Conservation (phyloP, 2,113 vertebrate species). For the Propithecus coquereli region DNA sequence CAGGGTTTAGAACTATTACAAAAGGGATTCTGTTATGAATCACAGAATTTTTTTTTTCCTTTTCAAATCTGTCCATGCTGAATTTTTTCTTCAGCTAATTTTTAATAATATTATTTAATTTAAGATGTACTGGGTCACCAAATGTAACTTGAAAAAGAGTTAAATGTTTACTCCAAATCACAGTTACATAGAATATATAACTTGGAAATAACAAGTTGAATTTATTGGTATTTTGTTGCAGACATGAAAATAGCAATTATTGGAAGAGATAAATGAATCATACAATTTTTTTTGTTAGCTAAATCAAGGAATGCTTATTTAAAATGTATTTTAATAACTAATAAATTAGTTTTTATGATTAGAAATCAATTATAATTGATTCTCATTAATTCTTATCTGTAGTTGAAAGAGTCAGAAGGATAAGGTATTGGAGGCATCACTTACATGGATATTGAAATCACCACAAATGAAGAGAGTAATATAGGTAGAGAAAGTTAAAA, state of each 20-base stretch:
- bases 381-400: not conserved
- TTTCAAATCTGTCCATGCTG: not conserved
- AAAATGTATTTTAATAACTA: not conserved
- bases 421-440: not conserved
- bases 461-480: not conserved
- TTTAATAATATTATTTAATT: not conserved
- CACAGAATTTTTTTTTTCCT: not conserved
- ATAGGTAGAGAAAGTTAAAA: not conserved
- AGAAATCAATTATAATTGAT: not conserved
- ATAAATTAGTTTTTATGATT: not conserved
- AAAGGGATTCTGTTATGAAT: not conserved
- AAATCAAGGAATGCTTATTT: constrained; percentile 63
- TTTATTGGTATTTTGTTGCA: constrained; percentile 77
- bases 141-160: constrained; percentile 1
- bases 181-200: constrained; percentile 8
- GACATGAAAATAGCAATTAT: constrained; percentile 75
- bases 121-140: not conserved
- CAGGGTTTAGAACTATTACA: not conserved
- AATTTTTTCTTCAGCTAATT: not conserved
- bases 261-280: constrained; percentile 75
- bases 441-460: not conserved
- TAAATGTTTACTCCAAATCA: not conserved
- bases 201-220: constrained; percentile 44
- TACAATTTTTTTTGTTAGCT: constrained; percentile 74
- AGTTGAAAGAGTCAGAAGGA: not conserved